These are phyloP conservation scores for Eudemis profundana DNA, from an alignment of 2,888 invertebrate genomes.

Conservation along the genomic window DNA sequence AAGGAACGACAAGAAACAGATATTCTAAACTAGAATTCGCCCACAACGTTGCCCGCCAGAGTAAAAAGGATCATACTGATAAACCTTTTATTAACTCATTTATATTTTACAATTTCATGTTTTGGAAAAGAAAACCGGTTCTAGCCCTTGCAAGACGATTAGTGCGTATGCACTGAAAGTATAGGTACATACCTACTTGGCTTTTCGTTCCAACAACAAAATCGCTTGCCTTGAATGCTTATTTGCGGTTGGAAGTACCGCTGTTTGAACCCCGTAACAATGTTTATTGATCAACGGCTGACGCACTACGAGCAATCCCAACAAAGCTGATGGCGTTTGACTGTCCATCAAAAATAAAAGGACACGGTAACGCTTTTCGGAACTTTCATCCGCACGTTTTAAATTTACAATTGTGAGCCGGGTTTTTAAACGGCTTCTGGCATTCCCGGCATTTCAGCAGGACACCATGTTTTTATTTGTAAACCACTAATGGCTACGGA, in stretches of 20 bases:
- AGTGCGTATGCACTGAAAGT: no score
- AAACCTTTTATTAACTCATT: no score
- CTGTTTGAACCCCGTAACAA: conserved; percentile 18
- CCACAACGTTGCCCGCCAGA: no score
- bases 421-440: conserved; percentile 12
- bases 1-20: no score
- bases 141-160: no score
- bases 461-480: conserved; percentile 17
- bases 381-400: conserved; percentile 31
- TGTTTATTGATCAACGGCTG: conserved; percentile 29
- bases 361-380: conserved; percentile 20
- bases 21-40: no score
- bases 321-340: conserved; percentile 42
- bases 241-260: conserved; percentile 7
- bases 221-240: not conserved
- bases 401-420: conserved; percentile 27
- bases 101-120: no score
- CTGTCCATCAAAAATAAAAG: conserved; percentile 37
- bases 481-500: conserved; percentile 17
- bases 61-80: no score
- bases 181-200: no score
- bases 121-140: no score
- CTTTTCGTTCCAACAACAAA: no score
- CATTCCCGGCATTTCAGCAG: conserved; percentile 11
- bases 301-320: conserved; percentile 30